Evolutionary conservation across 1,140 invertebrate species (phyloP), one percentile per base, ranked within the genome.

Genomic region (Bathynomus jamesi): DNA sequence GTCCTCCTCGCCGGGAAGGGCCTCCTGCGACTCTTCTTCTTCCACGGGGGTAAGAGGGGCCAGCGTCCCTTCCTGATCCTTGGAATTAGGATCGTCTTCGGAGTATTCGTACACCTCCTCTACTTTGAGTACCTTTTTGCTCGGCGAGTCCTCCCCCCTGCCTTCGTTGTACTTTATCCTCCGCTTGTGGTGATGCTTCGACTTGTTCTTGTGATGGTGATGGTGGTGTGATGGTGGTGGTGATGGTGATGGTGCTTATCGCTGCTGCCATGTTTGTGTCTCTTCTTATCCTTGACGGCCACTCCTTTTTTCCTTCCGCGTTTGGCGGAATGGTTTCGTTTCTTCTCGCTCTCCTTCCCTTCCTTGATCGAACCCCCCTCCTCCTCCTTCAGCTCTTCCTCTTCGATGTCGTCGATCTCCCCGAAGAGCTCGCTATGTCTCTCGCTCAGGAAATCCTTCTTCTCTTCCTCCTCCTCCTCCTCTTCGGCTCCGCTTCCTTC

Each of bases 121-220:
- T 31, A 65, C 75, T 63, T 69, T 76, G 29, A 67, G 72, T 62
- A 75, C 71, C 63, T 64, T 80, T 73, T 67, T 75, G 70, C 25
- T 75, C 13, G 11, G 76, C 40, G 28, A 74, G 40, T 73, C 79
- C 73, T 69, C 78, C 72, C 72, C 79, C 72, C 72, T 78, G 68
- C 69, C 70, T 73, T 69, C 78, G 63, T 68, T 64, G 17, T 74
- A 69, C 72, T 71, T 77, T 62, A 30, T 40, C 65, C 70, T 75
- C 40, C 69, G 68, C 28, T 75, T 75, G 30, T 77, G 71, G 40
- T 76, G 76, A 53, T 75, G 87, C 61, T 87, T 87, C 81, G 88
- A 87, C 79, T 89, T 89, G 69, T 72, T 79, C 81, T 46, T 80
- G 78, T 69, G 81, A 73, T 31, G 78, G 65, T 30, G 79, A 65